Percentiles rank a stretch among this genome's conserved stretches.
Conservation (phyloP, 2,113 vertebrate species). For the Cranoglanis bouderius region DNA sequence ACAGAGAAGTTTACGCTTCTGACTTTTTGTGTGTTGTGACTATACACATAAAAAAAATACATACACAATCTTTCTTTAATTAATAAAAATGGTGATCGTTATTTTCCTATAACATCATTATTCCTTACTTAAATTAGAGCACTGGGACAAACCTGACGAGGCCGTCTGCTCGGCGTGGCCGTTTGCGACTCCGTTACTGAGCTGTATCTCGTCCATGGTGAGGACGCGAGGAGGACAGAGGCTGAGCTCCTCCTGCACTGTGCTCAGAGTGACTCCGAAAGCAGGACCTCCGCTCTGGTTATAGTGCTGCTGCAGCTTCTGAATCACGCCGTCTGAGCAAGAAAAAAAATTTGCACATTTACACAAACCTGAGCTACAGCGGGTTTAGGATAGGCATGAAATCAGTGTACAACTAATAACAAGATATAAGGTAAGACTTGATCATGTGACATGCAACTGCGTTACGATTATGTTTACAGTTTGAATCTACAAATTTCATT, state of each 20-base stretch:
- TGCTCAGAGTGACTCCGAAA: slow-evolving; percentile 72
- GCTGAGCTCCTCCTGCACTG: slow-evolving; percentile 81
- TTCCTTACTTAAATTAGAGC: background rate
- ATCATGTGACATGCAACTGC: background rate
- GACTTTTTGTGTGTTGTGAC: no score
- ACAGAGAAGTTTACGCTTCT: background rate
- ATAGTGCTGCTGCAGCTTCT: slow-evolving; percentile 88
- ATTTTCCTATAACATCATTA: background rate
- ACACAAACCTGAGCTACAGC: background rate
- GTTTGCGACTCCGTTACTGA: slow-evolving; percentile 78
- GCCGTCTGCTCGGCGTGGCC: slow-evolving; percentile 68
- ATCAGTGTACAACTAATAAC: background rate
- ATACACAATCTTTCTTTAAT: background rate
- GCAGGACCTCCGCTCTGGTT: slow-evolving; percentile 70
- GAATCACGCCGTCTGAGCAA: slow-evolving; percentile 81
- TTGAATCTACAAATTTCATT: background rate
- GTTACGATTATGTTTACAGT: background rate
- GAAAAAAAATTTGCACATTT: background rate
- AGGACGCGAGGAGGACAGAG: slow-evolving; percentile 78
- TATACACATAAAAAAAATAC: background rate
- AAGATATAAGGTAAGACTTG: background rate
- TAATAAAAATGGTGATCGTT: background rate
- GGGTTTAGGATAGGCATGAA: background rate
- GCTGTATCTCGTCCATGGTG: slow-evolving; percentile 76
- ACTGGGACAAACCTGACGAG: slow-evolving; percentile 75